Conservation (phyloP, 2,113 vertebrate genomes). For the Notarius lentiginosus region DNA sequence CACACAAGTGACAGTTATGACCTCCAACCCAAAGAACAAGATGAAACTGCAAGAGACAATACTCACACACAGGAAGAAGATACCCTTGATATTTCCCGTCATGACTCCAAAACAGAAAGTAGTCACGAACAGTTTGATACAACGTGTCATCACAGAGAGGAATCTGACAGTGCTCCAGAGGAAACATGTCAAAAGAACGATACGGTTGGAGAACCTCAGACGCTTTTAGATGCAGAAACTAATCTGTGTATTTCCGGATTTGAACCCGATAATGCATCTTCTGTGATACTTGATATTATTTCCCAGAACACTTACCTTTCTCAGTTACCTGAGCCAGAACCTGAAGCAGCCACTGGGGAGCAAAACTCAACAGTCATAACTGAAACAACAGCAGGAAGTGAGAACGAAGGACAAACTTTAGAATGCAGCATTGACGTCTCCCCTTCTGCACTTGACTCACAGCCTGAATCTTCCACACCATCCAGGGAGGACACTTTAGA, state of each 20-base stretch:
- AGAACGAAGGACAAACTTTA: slow-evolving; percentile 18
- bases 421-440: neutral
- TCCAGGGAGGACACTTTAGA: slow-evolving; percentile 39
- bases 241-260: neutral
- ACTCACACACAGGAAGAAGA: neutral
- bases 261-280: neutral
- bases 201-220: slow-evolving; percentile 6
- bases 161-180: neutral
- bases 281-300: neutral
- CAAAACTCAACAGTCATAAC: slow-evolving; percentile 5
- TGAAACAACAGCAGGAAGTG: slow-evolving; percentile 16
- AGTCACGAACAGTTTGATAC: neutral
- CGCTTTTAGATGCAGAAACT: neutral
- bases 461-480: slow-evolving; percentile 46
- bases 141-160: slow-evolving; percentile 8
- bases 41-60: neutral
- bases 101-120: neutral
- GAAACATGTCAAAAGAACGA: neutral
- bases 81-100: neutral
- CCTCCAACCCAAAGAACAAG: neutral
- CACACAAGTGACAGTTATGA: neutral
- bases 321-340: neutral
- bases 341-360: slow-evolving; percentile 25
- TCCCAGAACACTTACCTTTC: neutral
- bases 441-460: slow-evolving; percentile 20